Evolutionary conservation across 2,888 invertebrate genomes (phyloP).

Genomic region (Nymphalis polychloros): DNA sequence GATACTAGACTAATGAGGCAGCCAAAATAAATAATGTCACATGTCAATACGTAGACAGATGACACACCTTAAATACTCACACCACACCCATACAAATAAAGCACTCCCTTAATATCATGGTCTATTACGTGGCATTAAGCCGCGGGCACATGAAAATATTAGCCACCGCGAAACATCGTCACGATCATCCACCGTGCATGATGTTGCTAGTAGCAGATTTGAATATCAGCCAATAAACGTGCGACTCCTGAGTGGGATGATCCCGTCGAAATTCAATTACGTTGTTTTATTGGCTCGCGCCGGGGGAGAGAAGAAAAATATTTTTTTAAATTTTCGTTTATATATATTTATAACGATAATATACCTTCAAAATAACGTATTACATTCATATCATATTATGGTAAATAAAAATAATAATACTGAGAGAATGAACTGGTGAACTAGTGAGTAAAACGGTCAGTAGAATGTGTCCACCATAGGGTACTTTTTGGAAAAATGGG

Average conservation of each 20-base stretch:
- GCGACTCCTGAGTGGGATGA: slow-evolving; percentile 57
- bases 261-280: slow-evolving; percentile 68
- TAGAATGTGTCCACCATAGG: too few species aligned
- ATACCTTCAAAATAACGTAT: too few species aligned
- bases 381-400: too few species aligned
- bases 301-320: slow-evolving; percentile 45
- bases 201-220: slow-evolving; percentile 74
- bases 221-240: slow-evolving; percentile 80
- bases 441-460: too few species aligned
- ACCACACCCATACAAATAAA: slow-evolving; percentile 39
- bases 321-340: slow-evolving; percentile 24
- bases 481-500: too few species aligned
- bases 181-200: slow-evolving; percentile 62
- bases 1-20: too few species aligned
- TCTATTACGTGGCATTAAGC: slow-evolving; percentile 57
- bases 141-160: slow-evolving; percentile 72
- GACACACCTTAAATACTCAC: slow-evolving; percentile 11
- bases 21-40: background rate
- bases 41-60: slow-evolving; percentile 1
- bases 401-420: too few species aligned
- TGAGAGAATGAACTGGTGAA: too few species aligned
- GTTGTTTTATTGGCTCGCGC: slow-evolving; percentile 45
- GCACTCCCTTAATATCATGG: slow-evolving; percentile 66
- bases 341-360: background rate
- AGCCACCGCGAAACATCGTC: slow-evolving; percentile 71